Base-by-base conservation (phyloP, 2,888 invertebrate genomes). In the Idaea aversata region DNA sequence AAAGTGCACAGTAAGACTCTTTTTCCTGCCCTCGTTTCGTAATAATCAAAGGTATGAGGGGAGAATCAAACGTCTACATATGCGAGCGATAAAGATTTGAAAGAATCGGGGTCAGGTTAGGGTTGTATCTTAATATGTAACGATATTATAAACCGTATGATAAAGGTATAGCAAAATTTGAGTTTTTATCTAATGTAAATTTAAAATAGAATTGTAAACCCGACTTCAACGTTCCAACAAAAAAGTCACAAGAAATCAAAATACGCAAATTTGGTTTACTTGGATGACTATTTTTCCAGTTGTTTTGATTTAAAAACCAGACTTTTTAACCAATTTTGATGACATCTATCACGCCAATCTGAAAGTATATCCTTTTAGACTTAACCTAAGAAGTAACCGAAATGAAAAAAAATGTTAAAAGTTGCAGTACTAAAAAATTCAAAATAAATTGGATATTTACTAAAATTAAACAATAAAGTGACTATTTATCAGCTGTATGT, bases 1-100 rank as follows among this genome's bases (percentile, higher is more conserved):
- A 88, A 91, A 89, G 81, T 88, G 89, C 91, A 86, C 85, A 82
- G 81, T 80, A 80, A 82, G 82, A 78, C 59, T 7, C 79, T 84
- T 86, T 86, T 85, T 84, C 81, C 78, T 85, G 81, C 85, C 87
- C 87, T 86, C 88, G 83, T 87, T 88, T 85, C 78, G 79, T 89
- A 90, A 93, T 92, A 92, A 92, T 92, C 91, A 92, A 91, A 93
- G 82, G 85, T 87, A 90, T 85, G 87, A 88, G 89, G 89, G 90
- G 84, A 72, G 82, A 87, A 88, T 90, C 90, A 90, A 90, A 89
- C 79, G 85, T 85, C 82, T 88, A 84, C 90, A 90, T 88, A 89
- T 90, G 91, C 81, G 87, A 81, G 83, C 88, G 87, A 88, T 91
- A 88, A 90, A 85, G 85, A 86, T 82, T 82, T 85, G 81, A 78